phyloP scores from a whole-genome alignment of 2,797 vertebrate species.

The Eospalax fontanierii region DNA sequence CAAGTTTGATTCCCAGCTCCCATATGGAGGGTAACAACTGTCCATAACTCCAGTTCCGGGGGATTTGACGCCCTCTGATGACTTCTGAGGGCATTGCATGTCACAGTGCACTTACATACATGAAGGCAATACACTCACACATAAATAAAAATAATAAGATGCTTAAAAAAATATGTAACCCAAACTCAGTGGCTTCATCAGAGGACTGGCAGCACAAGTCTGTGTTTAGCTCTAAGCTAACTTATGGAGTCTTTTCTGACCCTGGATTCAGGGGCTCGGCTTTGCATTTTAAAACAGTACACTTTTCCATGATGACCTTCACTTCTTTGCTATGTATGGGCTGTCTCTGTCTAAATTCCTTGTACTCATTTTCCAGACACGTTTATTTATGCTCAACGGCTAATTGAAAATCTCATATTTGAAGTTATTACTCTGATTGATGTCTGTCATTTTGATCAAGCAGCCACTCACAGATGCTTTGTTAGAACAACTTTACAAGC shows the following conservation, averaged over 20 bases:
- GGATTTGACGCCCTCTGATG: no score
- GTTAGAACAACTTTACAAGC: slow-evolving; percentile 89
- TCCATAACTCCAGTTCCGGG: no score
- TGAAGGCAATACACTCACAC: no score
- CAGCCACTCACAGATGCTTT: slow-evolving; percentile 91
- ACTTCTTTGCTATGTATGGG: slow-evolving; percentile 89
- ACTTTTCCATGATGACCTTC: slow-evolving; percentile 72
- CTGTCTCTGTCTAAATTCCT: slow-evolving; percentile 88
- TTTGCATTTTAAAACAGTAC: slow-evolving; percentile 80
- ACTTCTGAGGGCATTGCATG: no score
- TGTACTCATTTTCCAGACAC: slow-evolving; percentile 90
- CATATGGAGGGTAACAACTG: no score
- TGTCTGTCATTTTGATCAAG: slow-evolving; percentile 92
- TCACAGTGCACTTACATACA: no score
- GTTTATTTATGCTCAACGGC: slow-evolving; percentile 91
- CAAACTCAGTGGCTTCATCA: slow-evolving; percentile 9
- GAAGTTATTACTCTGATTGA: slow-evolving; percentile 93
- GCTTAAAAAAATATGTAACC: no score
- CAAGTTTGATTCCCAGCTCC: no score
- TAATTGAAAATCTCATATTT: slow-evolving; percentile 92
- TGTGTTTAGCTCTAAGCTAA: slow-evolving; percentile 81
- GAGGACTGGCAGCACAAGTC: background rate
- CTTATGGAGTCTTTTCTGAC: slow-evolving; percentile 80
- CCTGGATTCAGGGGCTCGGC: slow-evolving; percentile 48
- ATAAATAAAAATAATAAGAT: no score